Evolutionary conservation across 2,888 invertebrate species (phyloP).

Genomic region (Syrista parreyssii): DNA sequence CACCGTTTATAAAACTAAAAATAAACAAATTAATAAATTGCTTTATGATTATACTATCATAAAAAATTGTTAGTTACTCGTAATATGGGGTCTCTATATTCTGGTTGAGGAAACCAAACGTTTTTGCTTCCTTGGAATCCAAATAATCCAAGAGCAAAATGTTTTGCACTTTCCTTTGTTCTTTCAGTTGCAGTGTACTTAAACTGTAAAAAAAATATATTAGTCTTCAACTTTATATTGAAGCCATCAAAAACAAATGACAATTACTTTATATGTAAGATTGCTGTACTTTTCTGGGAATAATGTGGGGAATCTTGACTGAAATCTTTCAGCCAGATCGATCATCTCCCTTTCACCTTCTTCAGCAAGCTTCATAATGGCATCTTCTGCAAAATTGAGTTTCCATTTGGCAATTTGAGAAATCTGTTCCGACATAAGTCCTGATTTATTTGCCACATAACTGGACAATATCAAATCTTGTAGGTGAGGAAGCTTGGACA

Average conservation of each 20-base stretch:
- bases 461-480: slow-evolving; percentile 70
- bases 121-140: slow-evolving; percentile 72
- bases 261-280: slow-evolving; percentile 70
- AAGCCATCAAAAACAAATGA: slow-evolving; percentile 48
- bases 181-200: slow-evolving; percentile 83
- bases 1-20: slow-evolving; percentile 85
- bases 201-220: slow-evolving; percentile 68
- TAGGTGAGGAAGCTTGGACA: slow-evolving; percentile 68
- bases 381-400: slow-evolving; percentile 66
- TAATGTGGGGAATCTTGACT: slow-evolving; percentile 76
- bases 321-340: slow-evolving; percentile 79
- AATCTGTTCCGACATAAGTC: slow-evolving; percentile 65
- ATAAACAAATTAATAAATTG: background rate
- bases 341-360: slow-evolving; percentile 84
- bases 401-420: slow-evolving; percentile 72
- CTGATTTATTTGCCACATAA: slow-evolving; percentile 66
- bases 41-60: background rate
- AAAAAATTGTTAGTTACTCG: slow-evolving; percentile 68
- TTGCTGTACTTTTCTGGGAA: slow-evolving; percentile 74
- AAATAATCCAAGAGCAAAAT: slow-evolving; percentile 82
- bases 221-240: background rate
- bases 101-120: slow-evolving; percentile 75
- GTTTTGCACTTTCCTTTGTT: slow-evolving; percentile 78
- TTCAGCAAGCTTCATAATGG: slow-evolving; percentile 74
- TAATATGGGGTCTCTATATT: slow-evolving; percentile 74